Evolutionary conservation across 1,140 invertebrate species (phyloP).

Genomic region (Pseudomyrmex sp.): DNA sequence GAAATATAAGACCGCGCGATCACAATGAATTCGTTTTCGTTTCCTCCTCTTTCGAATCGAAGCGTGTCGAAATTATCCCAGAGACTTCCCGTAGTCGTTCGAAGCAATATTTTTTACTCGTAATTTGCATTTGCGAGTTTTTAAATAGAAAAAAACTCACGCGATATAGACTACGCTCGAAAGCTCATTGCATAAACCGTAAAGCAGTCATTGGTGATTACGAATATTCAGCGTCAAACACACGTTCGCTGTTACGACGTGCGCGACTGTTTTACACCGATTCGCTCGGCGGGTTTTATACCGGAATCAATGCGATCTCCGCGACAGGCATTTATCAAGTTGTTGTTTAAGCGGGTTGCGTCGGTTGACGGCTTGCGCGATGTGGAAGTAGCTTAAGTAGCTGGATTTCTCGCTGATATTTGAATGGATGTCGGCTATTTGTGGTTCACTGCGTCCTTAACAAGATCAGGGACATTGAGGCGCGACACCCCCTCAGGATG

Average conservation of each 20-base stretch:
- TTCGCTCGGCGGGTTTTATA: constrained; percentile 18
- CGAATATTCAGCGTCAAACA: constrained; percentile 26
- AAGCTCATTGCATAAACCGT: background rate
- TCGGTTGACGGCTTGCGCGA: constrained; percentile 47
- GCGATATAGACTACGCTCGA: background rate
- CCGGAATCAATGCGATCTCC: constrained; percentile 41
- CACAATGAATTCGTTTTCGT: constrained; percentile 9
- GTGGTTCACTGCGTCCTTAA: constrained; percentile 84
- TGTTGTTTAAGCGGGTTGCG: constrained; percentile 58
- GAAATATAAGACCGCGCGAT: constrained; percentile 18
- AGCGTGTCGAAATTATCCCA: background rate
- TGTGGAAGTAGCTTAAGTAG: constrained; percentile 74
- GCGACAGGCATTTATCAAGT: constrained; percentile 56
- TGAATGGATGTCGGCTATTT: constrained; percentile 83
- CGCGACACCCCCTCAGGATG: constrained; percentile 65
- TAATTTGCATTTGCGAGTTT: too few relatives aligned
- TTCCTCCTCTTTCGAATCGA: background rate
- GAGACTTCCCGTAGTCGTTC: background rate
- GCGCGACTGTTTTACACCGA: background rate
- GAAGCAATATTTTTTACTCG: too few relatives aligned
- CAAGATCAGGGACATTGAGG: constrained; percentile 81
- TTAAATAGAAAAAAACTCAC: too few relatives aligned
- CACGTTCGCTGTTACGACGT: background rate
- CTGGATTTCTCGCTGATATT: constrained; percentile 80
- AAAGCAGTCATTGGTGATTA: constrained; percentile 29